phyloP scores from a whole-genome alignment of 30 jellyfish, hydroid and myxozoan genomes.

The Rhopilema esculentum region DNA sequence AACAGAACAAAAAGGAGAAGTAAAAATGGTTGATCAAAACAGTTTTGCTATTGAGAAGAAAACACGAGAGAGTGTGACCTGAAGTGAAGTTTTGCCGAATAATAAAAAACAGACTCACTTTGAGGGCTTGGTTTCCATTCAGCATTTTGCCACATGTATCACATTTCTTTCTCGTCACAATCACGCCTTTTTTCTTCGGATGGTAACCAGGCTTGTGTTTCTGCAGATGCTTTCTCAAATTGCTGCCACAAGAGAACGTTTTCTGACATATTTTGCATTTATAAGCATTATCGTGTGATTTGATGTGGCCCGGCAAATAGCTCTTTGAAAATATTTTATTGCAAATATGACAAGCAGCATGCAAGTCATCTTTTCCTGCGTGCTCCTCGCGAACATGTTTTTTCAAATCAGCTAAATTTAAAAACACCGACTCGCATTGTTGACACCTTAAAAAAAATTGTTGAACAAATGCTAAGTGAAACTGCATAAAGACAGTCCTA shows the following conservation, averaged over 20 bases:
- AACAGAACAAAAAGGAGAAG: background rate
- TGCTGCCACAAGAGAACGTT: slow-evolving; percentile 63
- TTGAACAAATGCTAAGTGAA: background rate
- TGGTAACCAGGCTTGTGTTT: slow-evolving; percentile 55
- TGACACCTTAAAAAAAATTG: slow-evolving; percentile 21
- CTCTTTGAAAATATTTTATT: slow-evolving; percentile 33
- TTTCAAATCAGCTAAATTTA: background rate
- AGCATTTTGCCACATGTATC: slow-evolving; percentile 57
- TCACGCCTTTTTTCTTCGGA: slow-evolving; percentile 23
- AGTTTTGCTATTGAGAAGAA: background rate
- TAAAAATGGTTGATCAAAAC: background rate
- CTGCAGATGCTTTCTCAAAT: slow-evolving; percentile 56
- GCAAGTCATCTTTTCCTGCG: slow-evolving; percentile 22
- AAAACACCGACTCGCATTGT: slow-evolving; percentile 22
- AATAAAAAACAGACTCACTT: slow-evolving; percentile 38
- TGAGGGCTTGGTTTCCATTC: slow-evolving; percentile 50
- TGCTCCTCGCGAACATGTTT: slow-evolving; percentile 47
- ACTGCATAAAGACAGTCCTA: background rate
- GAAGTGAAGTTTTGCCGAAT: no score
- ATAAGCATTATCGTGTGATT: slow-evolving; percentile 50
- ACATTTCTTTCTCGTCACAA: slow-evolving; percentile 13
- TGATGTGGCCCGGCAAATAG: slow-evolving; percentile 58
- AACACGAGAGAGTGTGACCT: no score
- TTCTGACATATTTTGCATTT: slow-evolving; percentile 47
- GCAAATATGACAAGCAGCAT: slow-evolving; percentile 32